Conservation (phyloP, 2,797 vertebrate genomes). For the Helostoma temminkii region DNA sequence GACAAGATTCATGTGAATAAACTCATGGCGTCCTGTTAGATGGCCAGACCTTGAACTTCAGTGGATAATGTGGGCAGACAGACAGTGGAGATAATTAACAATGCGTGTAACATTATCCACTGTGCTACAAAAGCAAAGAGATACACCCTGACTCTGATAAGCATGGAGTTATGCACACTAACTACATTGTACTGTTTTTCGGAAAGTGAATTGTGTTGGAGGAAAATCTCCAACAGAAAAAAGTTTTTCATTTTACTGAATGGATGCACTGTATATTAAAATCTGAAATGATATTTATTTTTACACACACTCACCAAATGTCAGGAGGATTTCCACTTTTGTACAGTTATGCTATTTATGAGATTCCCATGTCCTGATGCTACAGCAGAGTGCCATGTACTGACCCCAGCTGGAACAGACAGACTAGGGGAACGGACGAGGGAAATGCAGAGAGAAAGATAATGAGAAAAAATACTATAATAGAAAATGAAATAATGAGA, state of each 20-base stretch:
- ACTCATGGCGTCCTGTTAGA: conserved; percentile 26
- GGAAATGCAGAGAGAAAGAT: not conserved
- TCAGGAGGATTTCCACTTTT: conserved; percentile 51
- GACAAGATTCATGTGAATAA: conserved; percentile 59
- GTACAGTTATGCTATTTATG: conserved; percentile 85
- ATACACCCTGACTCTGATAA: conserved; percentile 19
- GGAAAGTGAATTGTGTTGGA: not conserved
- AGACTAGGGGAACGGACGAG: conserved; percentile 50
- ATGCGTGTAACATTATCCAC: conserved; percentile 19
- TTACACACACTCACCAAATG: conserved; percentile 57
- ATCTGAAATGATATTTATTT: conserved; percentile 59
- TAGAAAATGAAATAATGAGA: conserved; percentile 64
- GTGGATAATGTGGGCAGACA: conserved; percentile 8
- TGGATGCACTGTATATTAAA: conserved; percentile 19
- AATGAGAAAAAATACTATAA: conserved; percentile 34
- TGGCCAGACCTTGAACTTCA: conserved; percentile 51
- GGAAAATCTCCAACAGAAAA: not conserved
- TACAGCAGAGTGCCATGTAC: conserved; percentile 24
- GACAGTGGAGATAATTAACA: conserved; percentile 12
- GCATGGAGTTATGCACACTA: conserved; percentile 2
- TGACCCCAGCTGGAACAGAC: conserved; percentile 67
- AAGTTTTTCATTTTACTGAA: not conserved
- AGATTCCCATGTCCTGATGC: conserved; percentile 72
- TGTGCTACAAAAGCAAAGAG: conserved; percentile 14
- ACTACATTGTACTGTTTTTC: conserved; percentile 8